Conservation (phyloP, 2,797 vertebrate genomes). For the Sphenodon punctatus region DNA sequence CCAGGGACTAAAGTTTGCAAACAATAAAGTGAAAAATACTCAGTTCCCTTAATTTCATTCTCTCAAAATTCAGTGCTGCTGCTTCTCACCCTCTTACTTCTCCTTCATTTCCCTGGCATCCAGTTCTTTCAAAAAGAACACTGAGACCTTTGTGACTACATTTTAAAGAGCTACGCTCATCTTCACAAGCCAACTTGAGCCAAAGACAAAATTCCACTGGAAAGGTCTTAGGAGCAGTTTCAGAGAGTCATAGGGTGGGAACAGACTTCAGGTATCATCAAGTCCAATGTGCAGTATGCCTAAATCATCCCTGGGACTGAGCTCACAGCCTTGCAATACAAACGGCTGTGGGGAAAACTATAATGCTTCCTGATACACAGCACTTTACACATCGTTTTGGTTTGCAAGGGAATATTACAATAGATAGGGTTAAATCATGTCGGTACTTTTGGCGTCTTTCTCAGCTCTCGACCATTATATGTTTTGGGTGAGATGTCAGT, state of each 20-base stretch:
- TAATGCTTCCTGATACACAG: not conserved
- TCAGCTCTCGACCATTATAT: slow-evolving; percentile 41
- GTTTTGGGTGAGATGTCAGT: slow-evolving; percentile 36
- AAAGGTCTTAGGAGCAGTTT: not conserved
- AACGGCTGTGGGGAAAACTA: slow-evolving; percentile 22
- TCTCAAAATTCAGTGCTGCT: no score
- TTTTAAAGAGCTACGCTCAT: not conserved
- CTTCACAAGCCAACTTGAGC: not conserved
- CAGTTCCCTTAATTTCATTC: no score
- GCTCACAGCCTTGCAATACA: slow-evolving; percentile 35
- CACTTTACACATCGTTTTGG: not conserved
- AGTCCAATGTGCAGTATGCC: no score
- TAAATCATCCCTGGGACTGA: not conserved
- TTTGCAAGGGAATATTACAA: not conserved
- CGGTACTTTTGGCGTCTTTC: slow-evolving; percentile 38
- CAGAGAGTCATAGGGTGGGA: no score
- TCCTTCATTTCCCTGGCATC: no score
- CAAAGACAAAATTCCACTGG: not conserved
- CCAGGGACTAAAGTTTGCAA: no score
- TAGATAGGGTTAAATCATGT: slow-evolving; percentile 48
- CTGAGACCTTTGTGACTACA: not conserved
- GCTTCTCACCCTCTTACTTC: no score
- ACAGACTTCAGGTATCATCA: no score
- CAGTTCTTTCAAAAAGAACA: no score
- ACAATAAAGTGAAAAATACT: no score